phyloP scores from a whole-genome alignment of 2,888 invertebrate genomes.

The Hyalella azteca region DNA sequence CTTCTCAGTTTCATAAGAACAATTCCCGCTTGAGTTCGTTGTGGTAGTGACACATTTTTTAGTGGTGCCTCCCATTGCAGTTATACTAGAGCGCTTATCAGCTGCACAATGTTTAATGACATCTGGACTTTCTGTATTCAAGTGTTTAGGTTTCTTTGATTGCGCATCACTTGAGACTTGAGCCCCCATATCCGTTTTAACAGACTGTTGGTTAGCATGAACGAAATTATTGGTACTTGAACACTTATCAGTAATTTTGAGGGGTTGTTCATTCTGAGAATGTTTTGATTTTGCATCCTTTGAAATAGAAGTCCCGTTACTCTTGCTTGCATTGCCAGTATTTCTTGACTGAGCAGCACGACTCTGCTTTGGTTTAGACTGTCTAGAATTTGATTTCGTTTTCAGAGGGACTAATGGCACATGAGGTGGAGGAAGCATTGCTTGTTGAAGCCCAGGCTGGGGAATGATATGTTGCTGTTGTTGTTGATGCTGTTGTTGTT shows the following conservation, averaged over 20 bases:
- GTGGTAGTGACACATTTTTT: too few species aligned
- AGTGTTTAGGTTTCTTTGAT: too few species aligned
- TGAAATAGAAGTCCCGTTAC: not conserved
- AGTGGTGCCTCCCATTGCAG: too few species aligned
- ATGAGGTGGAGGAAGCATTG: constrained; percentile 1
- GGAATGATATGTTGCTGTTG: not conserved
- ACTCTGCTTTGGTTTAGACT: not conserved
- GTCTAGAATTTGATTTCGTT: not conserved
- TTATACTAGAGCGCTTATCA: too few species aligned
- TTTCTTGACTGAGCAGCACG: not conserved
- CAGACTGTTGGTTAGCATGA: too few species aligned
- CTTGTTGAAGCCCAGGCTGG: not conserved
- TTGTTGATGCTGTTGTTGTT: constrained; percentile 44
- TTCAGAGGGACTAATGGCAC: not conserved
- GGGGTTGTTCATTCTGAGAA: not conserved
- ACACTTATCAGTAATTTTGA: not conserved
- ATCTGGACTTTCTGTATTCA: too few species aligned
- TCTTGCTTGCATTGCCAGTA: constrained; percentile 15
- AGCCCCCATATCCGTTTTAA: too few species aligned
- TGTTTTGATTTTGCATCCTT: not conserved
- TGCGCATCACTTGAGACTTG: too few species aligned
- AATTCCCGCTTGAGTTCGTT: too few species aligned
- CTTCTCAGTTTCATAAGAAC: too few species aligned
- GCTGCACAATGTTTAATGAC: too few species aligned
- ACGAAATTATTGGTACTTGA: too few species aligned